These are phyloP conservation scores for Dolichoris vasculosae DNA, from an alignment of 1,140 invertebrate genomes.

Conservation along the genomic window DNA sequence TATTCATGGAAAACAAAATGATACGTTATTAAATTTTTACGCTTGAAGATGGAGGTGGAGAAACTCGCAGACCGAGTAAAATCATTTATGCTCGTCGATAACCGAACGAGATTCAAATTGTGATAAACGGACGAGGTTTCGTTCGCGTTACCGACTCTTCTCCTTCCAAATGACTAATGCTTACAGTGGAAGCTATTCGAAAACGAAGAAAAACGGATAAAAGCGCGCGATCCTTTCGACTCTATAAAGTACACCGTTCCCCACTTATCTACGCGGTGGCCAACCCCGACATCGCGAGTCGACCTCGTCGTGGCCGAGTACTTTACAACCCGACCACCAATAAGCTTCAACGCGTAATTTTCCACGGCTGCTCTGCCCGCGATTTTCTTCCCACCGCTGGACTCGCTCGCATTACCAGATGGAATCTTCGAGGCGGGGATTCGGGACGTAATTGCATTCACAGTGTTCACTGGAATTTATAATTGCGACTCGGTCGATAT, in stretches of 20 bases:
- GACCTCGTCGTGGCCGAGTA: neutral
- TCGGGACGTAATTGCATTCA: slow-evolving; percentile 5
- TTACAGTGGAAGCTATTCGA: neutral
- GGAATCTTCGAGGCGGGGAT: slow-evolving; percentile 61
- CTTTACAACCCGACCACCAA: slow-evolving; percentile 65
- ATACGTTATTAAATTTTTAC: neutral
- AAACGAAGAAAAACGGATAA: neutral
- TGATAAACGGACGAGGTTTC: neutral
- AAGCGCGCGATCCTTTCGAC: neutral
- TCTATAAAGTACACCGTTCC: neutral
- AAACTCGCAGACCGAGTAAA: no score
- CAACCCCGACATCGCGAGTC: neutral
- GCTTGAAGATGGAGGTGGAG: no score
- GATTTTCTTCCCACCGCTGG: slow-evolving; percentile 54
- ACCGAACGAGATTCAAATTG: neutral
- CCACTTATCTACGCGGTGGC: neutral
- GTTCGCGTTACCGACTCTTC: neutral
- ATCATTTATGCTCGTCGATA: no score
- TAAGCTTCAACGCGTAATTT: slow-evolving; percentile 70
- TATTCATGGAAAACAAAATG: neutral
- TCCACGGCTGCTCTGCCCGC: slow-evolving; percentile 62
- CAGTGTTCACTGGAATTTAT: slow-evolving; percentile 25
- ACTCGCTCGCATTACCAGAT: slow-evolving; percentile 46
- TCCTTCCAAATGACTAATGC: neutral
- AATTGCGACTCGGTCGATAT: slow-evolving; percentile 1